Conservation (phyloP, 2,113 vertebrate genomes). For the Ariopsis seemanni region DNA sequence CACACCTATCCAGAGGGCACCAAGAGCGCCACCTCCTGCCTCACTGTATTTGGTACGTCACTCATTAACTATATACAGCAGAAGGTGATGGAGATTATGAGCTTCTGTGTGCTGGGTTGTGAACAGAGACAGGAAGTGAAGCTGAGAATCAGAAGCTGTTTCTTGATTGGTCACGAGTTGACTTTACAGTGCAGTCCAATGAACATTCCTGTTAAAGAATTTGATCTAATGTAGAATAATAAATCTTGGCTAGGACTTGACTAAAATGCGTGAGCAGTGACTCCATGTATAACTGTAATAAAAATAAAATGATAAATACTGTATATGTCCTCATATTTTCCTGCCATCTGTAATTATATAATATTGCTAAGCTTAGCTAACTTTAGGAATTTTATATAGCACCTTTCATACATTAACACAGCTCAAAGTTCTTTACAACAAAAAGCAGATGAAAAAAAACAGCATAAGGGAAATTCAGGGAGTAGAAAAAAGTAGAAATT, state of each 20-base stretch:
- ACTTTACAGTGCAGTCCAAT: not conserved
- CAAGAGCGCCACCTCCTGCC: constrained; percentile 68
- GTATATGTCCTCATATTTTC: too few relatives aligned
- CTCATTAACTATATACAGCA: not conserved
- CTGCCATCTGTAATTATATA: too few relatives aligned
- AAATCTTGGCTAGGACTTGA: not conserved
- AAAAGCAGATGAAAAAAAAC: not conserved
- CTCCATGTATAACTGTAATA: too few relatives aligned
- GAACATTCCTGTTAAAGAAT: not conserved
- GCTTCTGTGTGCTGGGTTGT: not conserved
- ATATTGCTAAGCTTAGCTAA: not conserved
- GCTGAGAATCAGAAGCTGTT: not conserved
- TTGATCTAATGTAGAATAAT: not conserved
- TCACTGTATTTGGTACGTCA: constrained; percentile 64
- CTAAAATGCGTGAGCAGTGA: too few relatives aligned
- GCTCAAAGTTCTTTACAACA: not conserved
- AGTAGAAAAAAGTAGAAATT: not conserved
- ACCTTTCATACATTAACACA: not conserved
- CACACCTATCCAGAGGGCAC: constrained; percentile 57
- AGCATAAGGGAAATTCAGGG: too few relatives aligned
- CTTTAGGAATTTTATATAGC: not conserved
- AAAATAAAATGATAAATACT: too few relatives aligned
- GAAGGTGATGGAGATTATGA: not conserved
- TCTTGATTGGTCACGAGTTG: not conserved
- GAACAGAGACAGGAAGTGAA: not conserved